Evolutionary conservation across 2,797 vertebrate genomes (phyloP), one percentile per base, ranked within the genome.

Genomic region (Carapus acus): DNA sequence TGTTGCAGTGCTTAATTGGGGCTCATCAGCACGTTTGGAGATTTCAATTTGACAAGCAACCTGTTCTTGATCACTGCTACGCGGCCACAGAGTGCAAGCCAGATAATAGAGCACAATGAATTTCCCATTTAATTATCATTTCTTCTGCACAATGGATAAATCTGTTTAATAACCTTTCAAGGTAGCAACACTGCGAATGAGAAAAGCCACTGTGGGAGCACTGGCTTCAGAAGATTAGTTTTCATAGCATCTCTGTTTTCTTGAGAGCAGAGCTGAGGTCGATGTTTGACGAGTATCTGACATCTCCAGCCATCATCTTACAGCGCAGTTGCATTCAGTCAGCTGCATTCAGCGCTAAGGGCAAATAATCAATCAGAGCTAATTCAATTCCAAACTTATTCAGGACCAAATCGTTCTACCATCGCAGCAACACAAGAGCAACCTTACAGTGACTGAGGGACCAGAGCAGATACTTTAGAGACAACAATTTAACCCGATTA

Each of bases 351-450:
- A 67, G 65, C 67, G 70, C 71, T 68, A 69, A 69, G 73, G 56
- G 76, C 31, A 73, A 74, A 46, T 74, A 77, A 73, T 66, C 71
- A 76, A 57, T 29, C 8, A 62, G 67, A 69, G 52, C 58, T 73
- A 71, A 80, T 79, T 77, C 74, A 72, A 77, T 69, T 69, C 61
- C 71, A 64, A 71, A 69, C 60, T 69, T 65, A 42, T 54, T 72
- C 65, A 31, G 62, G 62, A 62, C 56, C 63, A 39, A 54, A 71
- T 48, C 45, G 54, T 17, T 44, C 56, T 60, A 67, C 54, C 64
- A 63, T 51, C 41, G 8, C 18, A 19, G 49, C 64, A 55, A 55
- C 8, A 14, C 11, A 54, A 31, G 43, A 53, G 29, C 43, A 57
- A 58, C 48, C 56, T 43, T 37, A 19, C 43, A 49, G 65, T 52